Evolutionary conservation across 2,113 vertebrate species (phyloP).

Genomic region (Microcebus lehilahytsara): DNA sequence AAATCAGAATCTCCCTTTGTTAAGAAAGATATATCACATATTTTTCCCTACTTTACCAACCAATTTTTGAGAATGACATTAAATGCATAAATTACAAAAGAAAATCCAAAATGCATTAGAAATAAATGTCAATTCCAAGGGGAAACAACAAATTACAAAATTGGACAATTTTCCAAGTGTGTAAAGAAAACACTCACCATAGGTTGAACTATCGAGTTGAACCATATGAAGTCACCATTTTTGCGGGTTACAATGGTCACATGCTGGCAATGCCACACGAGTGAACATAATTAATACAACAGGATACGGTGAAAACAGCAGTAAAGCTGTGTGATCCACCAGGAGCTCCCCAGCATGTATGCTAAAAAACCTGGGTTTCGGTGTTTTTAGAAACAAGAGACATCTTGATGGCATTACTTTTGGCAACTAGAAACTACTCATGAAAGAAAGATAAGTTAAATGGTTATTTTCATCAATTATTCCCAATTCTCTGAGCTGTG

Average conservation of each 20-base stretch:
- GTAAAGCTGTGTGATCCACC: not conserved
- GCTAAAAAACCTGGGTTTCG: not conserved
- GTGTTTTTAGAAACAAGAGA: conserved; percentile 15
- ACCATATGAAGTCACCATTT: not conserved
- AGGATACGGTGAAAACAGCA: not conserved
- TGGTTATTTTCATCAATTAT: not conserved
- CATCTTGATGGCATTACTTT: not conserved
- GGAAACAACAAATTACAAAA: not conserved
- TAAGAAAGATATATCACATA: not conserved
- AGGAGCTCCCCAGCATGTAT: not conserved
- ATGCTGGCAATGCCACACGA: not conserved
- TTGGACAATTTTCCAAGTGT: not conserved
- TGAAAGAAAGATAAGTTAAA: not conserved
- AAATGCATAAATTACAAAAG: not conserved
- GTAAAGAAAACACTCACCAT: not conserved
- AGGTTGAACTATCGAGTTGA: not conserved
- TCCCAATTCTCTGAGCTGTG: not conserved
- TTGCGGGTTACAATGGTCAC: not conserved
- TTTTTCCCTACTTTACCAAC: not conserved
- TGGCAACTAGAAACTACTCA: not conserved
- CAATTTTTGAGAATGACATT: not conserved
- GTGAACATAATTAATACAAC: not conserved
- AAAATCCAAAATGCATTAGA: not conserved
- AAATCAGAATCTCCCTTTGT: not conserved
- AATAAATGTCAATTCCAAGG: not conserved